Evolutionary conservation across 2,888 invertebrate genomes (phyloP).

Genomic region (Drosophila longiperda): DNA sequence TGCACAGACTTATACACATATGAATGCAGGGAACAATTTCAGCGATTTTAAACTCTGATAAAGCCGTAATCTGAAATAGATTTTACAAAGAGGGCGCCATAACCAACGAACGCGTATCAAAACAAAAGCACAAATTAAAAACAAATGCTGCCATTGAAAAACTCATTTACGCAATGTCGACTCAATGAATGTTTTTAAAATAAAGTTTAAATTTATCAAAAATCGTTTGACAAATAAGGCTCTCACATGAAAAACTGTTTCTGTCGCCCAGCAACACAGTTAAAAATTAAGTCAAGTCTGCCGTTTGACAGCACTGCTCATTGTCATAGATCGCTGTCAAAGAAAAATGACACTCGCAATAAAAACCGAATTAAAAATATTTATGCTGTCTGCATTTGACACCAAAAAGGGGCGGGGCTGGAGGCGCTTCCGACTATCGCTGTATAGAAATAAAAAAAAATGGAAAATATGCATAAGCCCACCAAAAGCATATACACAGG

Average conservation of each 20-base stretch:
- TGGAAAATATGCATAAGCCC: conserved; percentile 6
- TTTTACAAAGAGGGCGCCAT: conserved; percentile 13
- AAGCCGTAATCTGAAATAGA: conserved; percentile 32
- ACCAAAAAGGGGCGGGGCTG: conserved; percentile 38
- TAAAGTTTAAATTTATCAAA: conserved; percentile 15
- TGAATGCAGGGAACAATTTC: conserved; percentile 20
- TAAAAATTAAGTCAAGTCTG: conserved; percentile 20
- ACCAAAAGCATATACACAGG: conserved; percentile 33
- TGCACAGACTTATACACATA: background rate
- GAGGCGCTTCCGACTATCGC: conserved; percentile 18
- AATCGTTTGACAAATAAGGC: background rate
- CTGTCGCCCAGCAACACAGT: conserved; percentile 48
- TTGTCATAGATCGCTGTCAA: conserved; percentile 20
- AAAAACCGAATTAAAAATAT: conserved; percentile 41
- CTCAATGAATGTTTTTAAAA: conserved; percentile 42
- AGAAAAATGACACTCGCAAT: conserved; percentile 27
- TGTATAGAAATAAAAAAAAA: conserved; percentile 35
- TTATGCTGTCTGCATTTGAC: conserved; percentile 34
- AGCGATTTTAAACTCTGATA: conserved; percentile 53
- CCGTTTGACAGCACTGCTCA: conserved; percentile 3
- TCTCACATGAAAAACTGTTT: conserved; percentile 1
- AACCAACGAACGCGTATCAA: conserved; percentile 66
- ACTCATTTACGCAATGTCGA: conserved; percentile 50
- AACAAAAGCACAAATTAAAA: conserved; percentile 76
- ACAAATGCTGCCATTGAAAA: conserved; percentile 49